phyloP scores from a whole-genome alignment of 2,888 invertebrate species.

The Hemaris fuciformis region DNA sequence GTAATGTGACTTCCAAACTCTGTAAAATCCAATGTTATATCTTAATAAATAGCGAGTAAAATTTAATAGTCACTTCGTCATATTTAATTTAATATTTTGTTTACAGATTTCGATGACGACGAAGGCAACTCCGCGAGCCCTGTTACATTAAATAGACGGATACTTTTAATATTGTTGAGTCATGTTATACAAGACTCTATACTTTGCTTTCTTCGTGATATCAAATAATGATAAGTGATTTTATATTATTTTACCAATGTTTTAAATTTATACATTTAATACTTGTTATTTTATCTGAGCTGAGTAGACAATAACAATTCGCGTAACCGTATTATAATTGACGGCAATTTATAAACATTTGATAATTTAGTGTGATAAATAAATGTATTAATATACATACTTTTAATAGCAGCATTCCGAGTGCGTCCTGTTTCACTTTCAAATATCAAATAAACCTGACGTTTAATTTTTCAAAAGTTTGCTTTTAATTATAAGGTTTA shows the following conservation, averaged over 20 bases:
- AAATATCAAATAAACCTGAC: not conserved
- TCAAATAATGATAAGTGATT: not conserved
- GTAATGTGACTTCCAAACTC: not conserved
- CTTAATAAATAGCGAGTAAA: not conserved
- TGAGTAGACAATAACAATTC: conserved; percentile 8
- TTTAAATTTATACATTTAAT: conserved; percentile 11
- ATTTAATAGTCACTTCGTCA: conserved; percentile 13
- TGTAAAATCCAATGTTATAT: not conserved
- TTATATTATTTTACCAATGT: not conserved
- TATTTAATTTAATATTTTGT: conserved; percentile 16
- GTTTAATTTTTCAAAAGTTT: conserved; percentile 10
- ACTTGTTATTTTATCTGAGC: not conserved
- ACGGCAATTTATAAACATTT: not conserved
- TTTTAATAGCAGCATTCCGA: not conserved
- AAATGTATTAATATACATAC: not conserved
- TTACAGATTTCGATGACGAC: conserved; percentile 66
- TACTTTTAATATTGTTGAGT: conserved; percentile 34
- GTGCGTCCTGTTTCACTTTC: not conserved
- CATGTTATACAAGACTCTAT: not conserved
- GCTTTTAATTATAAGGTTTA: conserved; percentile 3
- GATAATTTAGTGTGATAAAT: not conserved
- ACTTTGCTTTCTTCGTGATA: not conserved
- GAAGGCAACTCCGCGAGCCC: conserved; percentile 50
- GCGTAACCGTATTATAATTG: not conserved
- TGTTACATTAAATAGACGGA: conserved; percentile 36